Conservation (phyloP, 2,113 vertebrate species). For the Cygnus atratus region DNA sequence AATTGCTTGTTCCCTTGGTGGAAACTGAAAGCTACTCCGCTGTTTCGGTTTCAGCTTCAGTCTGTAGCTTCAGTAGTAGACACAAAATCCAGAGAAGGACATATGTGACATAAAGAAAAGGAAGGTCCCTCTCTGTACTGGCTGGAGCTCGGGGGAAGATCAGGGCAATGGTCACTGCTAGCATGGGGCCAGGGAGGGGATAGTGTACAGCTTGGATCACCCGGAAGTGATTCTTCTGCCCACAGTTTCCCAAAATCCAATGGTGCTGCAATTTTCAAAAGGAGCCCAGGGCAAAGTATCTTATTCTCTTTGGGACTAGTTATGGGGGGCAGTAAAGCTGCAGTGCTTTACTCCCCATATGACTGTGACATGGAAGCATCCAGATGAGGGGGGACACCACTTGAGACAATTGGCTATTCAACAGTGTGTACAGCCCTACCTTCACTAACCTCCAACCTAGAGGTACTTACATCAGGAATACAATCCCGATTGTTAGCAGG, state of each 20-base stretch:
- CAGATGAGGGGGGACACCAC: neutral
- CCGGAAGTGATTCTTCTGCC: neutral
- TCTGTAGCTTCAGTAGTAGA: neutral
- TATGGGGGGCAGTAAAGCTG: neutral
- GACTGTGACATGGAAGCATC: neutral
- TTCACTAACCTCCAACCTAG: neutral
- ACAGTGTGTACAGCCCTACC: neutral
- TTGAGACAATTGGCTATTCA: neutral
- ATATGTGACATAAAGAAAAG: neutral
- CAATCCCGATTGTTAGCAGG: neutral
- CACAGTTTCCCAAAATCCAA: neutral
- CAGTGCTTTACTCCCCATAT: neutral
- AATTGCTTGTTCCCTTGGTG: neutral
- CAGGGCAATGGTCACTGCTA: neutral
- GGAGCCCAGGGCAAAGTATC: neutral
- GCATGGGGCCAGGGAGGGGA: neutral
- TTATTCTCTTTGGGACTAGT: neutral
- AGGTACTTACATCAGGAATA: neutral
- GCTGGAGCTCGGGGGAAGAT: neutral
- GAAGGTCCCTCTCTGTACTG: neutral
- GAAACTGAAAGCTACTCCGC: neutral
- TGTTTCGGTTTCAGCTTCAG: neutral
- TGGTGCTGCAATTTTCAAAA: neutral
- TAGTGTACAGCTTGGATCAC: neutral
- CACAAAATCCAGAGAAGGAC: neutral